These are phyloP conservation scores for Cnemophilus loriae DNA, from an alignment of 2,113 vertebrate genomes.

Conservation along the genomic window DNA sequence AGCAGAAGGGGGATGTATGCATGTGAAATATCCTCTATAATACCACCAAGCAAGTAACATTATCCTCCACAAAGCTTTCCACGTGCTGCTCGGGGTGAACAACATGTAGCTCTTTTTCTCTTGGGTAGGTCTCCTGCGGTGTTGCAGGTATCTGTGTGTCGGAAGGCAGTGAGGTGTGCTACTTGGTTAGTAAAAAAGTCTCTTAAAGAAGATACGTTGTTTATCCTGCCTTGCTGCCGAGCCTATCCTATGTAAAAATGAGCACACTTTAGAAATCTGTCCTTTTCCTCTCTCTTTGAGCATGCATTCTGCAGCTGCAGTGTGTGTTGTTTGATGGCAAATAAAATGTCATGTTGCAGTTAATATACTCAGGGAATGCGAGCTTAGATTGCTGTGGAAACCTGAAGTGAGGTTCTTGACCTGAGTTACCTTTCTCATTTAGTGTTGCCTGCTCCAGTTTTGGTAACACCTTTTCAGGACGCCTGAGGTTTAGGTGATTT, in stretches of 20 bases:
- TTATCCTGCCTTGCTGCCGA: not conserved
- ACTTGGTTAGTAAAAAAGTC: not conserved
- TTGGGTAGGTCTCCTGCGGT: not conserved
- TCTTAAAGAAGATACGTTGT: not conserved
- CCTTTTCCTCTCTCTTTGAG: not conserved
- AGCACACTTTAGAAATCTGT: not conserved
- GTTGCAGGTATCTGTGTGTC: not conserved
- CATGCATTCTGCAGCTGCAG: not conserved
- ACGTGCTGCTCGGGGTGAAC: not conserved
- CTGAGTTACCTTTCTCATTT: not conserved
- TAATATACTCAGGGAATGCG: not conserved
- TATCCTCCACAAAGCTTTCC: slow-evolving; percentile 7
- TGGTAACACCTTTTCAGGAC: not conserved
- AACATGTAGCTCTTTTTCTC: not conserved
- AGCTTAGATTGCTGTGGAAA: not conserved
- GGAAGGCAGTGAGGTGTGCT: not conserved
- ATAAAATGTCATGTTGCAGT: not conserved
- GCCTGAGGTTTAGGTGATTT: not conserved
- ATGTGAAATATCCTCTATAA: slow-evolving; percentile 20
- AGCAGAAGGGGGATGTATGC: slow-evolving; percentile 30
- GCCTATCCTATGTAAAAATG: not conserved
- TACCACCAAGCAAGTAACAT: not conserved
- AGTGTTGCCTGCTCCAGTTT: not conserved
- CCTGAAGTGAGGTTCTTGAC: not conserved
- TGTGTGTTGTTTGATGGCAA: not conserved